A percentile compares a stretch with the other conserved stretches of the same genome.
phyloP scores from a whole-genome alignment of 1,140 invertebrate species.

The Hypsibius dujardini region DNA sequence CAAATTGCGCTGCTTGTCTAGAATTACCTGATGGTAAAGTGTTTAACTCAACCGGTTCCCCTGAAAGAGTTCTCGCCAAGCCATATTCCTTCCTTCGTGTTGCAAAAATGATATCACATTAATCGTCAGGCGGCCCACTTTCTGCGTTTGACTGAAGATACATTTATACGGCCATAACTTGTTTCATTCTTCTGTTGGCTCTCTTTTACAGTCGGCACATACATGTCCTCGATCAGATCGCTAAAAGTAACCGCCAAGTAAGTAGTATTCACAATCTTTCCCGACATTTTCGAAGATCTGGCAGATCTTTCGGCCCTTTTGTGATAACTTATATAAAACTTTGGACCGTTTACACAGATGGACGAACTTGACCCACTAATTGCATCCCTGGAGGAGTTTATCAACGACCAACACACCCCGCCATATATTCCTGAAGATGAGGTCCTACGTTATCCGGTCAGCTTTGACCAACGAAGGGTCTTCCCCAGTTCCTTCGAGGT shows the following conservation, averaged over 20 bases:
- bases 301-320: too few species aligned
- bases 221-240: slow-evolving; percentile 12
- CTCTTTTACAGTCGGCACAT: neutral
- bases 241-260: slow-evolving; percentile 8
- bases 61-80: neutral
- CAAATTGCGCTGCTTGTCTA: too few species aligned
- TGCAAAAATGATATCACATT: neutral
- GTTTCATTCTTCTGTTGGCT: too few species aligned
- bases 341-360: slow-evolving; percentile 11
- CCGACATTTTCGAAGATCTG: neutral
- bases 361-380: slow-evolving; percentile 13
- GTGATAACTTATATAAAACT: too few species aligned
- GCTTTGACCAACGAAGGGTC: too few species aligned
- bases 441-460: neutral
- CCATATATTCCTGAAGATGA: neutral
- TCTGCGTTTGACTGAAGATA: too few species aligned
- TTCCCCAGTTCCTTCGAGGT: too few species aligned
- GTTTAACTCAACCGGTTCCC: neutral
- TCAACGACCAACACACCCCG: neutral
- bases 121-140: neutral
- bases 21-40: too few species aligned
- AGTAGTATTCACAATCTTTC: neutral
- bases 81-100: too few species aligned
- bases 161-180: too few species aligned
- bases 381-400: slow-evolving; percentile 9